Conservation (phyloP, 2,888 invertebrate species). For the Petrolisthes manimaculis region DNA sequence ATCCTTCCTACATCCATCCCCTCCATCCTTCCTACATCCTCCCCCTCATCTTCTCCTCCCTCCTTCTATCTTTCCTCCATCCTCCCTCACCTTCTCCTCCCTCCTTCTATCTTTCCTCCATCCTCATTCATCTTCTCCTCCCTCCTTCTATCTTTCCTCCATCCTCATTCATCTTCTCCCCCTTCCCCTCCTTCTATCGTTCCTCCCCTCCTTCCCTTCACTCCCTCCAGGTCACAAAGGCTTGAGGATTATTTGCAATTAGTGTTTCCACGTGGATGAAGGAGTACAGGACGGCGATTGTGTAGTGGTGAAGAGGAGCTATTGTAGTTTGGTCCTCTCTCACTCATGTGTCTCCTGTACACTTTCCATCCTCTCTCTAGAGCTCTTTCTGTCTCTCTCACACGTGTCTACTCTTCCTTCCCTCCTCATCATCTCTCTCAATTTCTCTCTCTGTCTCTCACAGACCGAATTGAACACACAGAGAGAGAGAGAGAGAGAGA, state of each 20-base stretch:
- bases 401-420: not conserved
- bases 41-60: not conserved
- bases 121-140: not conserved
- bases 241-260: too few relatives aligned
- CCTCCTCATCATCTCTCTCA: not conserved
- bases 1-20: slow-evolving; percentile 8
- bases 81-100: not conserved
- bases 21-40: slow-evolving; percentile 11
- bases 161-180: not conserved
- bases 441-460: not conserved
- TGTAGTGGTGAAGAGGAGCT: too few relatives aligned
- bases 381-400: not conserved
- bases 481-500: too few relatives aligned
- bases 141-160: not conserved
- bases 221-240: not conserved
- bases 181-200: not conserved
- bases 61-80: not conserved
- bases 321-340: not conserved
- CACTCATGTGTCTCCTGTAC: not conserved
- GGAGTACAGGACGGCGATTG: too few relatives aligned
- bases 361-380: not conserved
- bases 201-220: not conserved
- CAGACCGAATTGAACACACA: too few relatives aligned
- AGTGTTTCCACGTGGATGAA: too few relatives aligned
- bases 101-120: not conserved